A percentile compares a stretch with the other conserved stretches of the same genome.
These are phyloP conservation scores for Hyles lineata DNA, from an alignment of 2,888 invertebrate genomes.

Conservation along the genomic window DNA sequence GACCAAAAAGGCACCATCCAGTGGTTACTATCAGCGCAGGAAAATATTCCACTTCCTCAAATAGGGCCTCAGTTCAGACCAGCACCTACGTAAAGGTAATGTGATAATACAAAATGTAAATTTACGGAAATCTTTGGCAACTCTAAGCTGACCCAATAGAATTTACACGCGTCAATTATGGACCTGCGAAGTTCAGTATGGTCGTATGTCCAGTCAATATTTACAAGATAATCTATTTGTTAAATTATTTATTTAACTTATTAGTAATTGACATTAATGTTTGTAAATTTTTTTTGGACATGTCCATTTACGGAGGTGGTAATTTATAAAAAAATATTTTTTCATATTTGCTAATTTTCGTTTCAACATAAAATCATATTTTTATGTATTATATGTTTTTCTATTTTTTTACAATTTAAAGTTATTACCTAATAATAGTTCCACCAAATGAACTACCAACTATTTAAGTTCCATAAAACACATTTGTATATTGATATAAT, in stretches of 20 bases:
- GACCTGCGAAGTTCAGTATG: constrained; percentile 19
- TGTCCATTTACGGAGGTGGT: neutral
- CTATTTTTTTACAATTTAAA: no score
- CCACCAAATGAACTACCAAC: no score
- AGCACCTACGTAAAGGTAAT: neutral
- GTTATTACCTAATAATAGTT: no score
- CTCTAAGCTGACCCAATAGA: constrained; percentile 15
- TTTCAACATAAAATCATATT: neutral
- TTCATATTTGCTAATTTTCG: neutral
- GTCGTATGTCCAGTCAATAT: constrained; percentile 18
- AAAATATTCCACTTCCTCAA: no score
- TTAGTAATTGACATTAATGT: neutral
- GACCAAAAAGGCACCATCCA: no score
- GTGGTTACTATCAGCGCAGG: no score
- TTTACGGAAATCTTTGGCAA: neutral
- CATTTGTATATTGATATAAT: no score
- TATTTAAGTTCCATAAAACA: no score
- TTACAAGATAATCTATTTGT: constrained; percentile 1
- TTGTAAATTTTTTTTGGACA: neutral
- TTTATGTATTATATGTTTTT: no score
- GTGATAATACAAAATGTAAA: neutral
- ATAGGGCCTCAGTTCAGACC: no score
- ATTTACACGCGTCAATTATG: constrained; percentile 28
- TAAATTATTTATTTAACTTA: constrained; percentile 23
- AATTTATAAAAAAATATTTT: neutral